Evolutionary conservation across 2,113 vertebrate genomes (phyloP), one percentile per base, ranked within the genome.

Genomic region (Paramormyrops kingsleyae): DNA sequence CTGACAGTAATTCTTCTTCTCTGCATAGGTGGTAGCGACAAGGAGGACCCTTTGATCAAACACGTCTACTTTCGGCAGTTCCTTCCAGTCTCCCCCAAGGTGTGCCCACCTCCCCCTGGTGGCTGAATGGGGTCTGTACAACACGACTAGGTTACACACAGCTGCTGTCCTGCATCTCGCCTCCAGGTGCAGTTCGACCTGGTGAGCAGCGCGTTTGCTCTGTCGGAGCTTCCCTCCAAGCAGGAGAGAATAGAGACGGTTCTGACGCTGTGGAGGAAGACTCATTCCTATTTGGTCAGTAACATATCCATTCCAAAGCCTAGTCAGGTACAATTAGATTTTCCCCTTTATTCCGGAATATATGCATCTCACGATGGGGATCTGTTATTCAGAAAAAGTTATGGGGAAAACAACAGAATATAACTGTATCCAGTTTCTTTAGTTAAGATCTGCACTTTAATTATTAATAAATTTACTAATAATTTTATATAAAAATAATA

Each of bases 61-160:
- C 95, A 97, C 0, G 96, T 97, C 35, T 97, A 97, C 94, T 97
- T 97, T 93, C 94, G 97, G 74, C 97, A 97, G 92, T 98, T 97
- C 93, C 95, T 97, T 44, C 97, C 97, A 0, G 96, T 98, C 5
- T 97, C 97, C 80, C 97, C 97, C 0, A 97, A 97, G 96, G 97
- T 96, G 95, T 93, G 74, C 50, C 70, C 80, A 50, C 44, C 47
- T 31, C 35, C 27, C 44, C 66, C 83, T 19, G 24, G 15, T 56
- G 83, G 19, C 31, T n/a, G 35, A 42, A 13, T 21, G 12, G 10
- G 12, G 49, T 31, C 8, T 24, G 35, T 62, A 24, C 56, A 62
- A 44, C 87, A 66, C 21, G 4, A 39, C 35, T 59, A 21, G 9
- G 19, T 62, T 19, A 10, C 35, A 46, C 24, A 12, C 62, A 70